Base-by-base conservation (phyloP, 2,888 invertebrate species). In the Melitaea athalia region DNA sequence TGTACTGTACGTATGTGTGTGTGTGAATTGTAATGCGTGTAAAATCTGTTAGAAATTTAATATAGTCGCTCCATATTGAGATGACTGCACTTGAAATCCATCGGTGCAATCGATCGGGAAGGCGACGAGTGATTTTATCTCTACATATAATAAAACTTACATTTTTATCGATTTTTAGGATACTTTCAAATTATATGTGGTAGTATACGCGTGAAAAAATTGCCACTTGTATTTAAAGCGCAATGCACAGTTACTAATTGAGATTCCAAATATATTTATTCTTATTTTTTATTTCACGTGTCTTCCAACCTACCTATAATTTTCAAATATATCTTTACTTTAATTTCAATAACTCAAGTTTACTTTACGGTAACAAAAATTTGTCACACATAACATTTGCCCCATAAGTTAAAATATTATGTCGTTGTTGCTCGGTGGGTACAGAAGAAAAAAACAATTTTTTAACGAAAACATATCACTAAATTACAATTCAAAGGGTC, bases 401-500 rank as follows among this genome's bases (percentile, higher is more conserved):
- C 6, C 24, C 11, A 2, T 24, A 24, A 24, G 12, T 12, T 24
- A 24, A 52, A 52, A 52, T 11, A 52, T 24, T 24, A 52, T 24
- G 5, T 12, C 31, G 24, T 52, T 24, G 24, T 10, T 24, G 24
- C 12, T 45, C 11, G 11, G 45, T 4, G 14, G 5, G 12, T 52
- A 52, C 7, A 52, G 17, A 50, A 50, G 17, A 50, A 52, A 52
- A 24, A 24, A 42, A 49, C 64, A 65, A 63, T 67, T 69, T 63
- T 69, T 63, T 68, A 67, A 73, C 70, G 67, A 66, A 69, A 71
- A 69, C 63, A 71, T 67, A 69, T 64, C 83, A 88, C 86, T 92
- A 92, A 91, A 92, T 91, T 88, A 91, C 92, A 88, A 91, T 91
- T 87, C 84, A 83, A 86, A 88, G 84, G 86, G 88, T 83, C 85